Evolutionary conservation across 2,113 vertebrate species (phyloP).

Genomic region (Caranx melampygus): DNA sequence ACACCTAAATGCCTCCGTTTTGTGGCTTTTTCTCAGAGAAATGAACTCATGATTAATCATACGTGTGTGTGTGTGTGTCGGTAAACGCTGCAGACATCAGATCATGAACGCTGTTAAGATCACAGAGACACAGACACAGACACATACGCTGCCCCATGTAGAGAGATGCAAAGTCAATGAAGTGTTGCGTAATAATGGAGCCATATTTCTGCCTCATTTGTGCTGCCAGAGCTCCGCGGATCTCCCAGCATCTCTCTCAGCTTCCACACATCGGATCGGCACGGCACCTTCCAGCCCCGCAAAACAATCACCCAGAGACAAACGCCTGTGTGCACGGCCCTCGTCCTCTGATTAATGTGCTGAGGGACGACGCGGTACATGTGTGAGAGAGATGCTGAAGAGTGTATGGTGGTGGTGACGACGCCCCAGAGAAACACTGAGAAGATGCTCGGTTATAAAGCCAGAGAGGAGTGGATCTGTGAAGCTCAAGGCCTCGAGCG

Average conservation of each 20-base stretch:
- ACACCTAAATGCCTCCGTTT: too few relatives aligned
- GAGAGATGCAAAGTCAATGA: conserved; percentile 67
- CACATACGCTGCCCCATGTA: conserved; percentile 35
- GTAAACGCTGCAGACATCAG: conserved; percentile 19
- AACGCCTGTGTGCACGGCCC: background rate
- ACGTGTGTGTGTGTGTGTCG: too few relatives aligned
- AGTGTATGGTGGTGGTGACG: background rate
- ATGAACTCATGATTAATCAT: too few relatives aligned
- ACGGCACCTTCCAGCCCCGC: background rate
- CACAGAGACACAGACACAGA: conserved; percentile 36
- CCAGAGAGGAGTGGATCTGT: conserved; percentile 28
- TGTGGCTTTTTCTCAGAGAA: too few relatives aligned
- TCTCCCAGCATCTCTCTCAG: conserved; percentile 45
- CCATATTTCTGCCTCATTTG: conserved; percentile 73
- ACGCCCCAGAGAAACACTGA: conserved; percentile 24
- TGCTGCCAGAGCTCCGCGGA: conserved; percentile 45
- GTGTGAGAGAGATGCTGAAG: background rate
- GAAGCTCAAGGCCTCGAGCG: conserved; percentile 59
- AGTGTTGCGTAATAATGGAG: conserved; percentile 62
- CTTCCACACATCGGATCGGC: conserved; percentile 43
- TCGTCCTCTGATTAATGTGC: background rate
- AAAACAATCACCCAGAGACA: conserved; percentile 1
- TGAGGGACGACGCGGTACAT: background rate
- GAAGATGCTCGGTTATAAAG: conserved; percentile 47
- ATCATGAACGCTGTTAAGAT: background rate